Base-by-base conservation (phyloP, 1,140 invertebrate species). In the Lanistes nyassanus region DNA sequence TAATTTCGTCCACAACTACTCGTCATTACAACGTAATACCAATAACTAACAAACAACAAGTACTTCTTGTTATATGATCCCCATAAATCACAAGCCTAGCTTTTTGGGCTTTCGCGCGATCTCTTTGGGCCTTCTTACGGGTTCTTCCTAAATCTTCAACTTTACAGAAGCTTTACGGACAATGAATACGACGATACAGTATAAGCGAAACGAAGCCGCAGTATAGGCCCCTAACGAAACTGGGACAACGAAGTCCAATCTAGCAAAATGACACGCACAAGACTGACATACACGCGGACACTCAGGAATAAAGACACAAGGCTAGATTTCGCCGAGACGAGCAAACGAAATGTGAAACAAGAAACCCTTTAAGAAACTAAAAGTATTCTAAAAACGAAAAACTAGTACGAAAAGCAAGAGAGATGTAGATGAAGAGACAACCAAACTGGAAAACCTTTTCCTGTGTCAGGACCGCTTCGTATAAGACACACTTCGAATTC, bases 261-360 rank as follows among this genome's bases (percentile, higher is more conserved):
- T 53, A 23, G 51, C 51, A 53, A 53, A n/a, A n/a, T n/a, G n/a
- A 29, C 69, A 56, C 42, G 56, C 69, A 71, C 51, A 58, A 55
- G 47, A 58, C 69, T 34, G 47, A n/a, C 51, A 71, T 51, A 71
- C 29, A 55, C 51, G 56, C 69, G 56, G 0, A 53, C 47, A 71
- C 29, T 29, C 69, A 71, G 5, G 23, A 55, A 19, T 23, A 71
- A 71, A 68, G 37, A 75, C 11, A 31, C 11, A 31, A 31, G 29
- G 62, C 13, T 13, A 65, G 62, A 31, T 16, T 23, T 13, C 62
- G 16, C n/a, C 21, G 55, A 71, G 34, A 53, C 0, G 26, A n/a
- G 34, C 13, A 62, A 31, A 62, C n/a, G n/a, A 31, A 62, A 31
- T 60, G 11, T 31, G 7, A 2, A 23, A 5, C 11, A 36, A 36